Evolutionary conservation across 30 jellyfish, hydroid and myxozoan species (phyloP), one percentile per base, ranked within the genome.

Genomic region (Clytia hemisphaerica): DNA sequence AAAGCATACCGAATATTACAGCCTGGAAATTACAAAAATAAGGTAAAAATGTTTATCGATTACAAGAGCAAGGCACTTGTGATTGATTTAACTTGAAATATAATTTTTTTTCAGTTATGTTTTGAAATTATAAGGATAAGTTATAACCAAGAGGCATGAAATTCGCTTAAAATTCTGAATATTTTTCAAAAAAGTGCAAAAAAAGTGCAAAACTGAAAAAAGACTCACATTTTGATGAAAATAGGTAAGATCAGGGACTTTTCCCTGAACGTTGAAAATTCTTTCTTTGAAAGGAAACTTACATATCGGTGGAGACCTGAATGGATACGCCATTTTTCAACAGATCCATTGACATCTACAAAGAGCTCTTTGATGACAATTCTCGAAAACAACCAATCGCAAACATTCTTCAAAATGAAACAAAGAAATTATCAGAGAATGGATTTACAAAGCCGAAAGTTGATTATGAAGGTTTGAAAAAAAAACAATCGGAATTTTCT

Each of bases 301-400:
- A 88, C 97, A 67, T 88, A 88, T 73, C 97, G 44, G 71, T 88
- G 93, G 35, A 83, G 79, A 53, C 94, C 86, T n/a, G 97, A 88
- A 10, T 66, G 67, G 16, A 66, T 42, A 21, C 80, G 73, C 97
- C 97, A 88, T 38, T 88, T 82, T 15, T 74, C 83, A 4, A 88
- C 73, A 15, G 88, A 36, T 29, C 93, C 94, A 67, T 75, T 67
- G 3, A 79, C 50, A 24, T 80, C 97, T 30, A 88, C 64, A 55
- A 88, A 88, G n/a, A 88, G 67, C 46, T 88, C 94, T 36, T 76
- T 84, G 30, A 88, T 55, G 16, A 81, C 94, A 10, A 59, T 45
- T 15, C 73, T 90, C 26, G 92, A 77, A 69, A 88, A 88, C 34
- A 88, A 48, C 94, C 94, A 88, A 27, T 71, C 80, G 36, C 94